Percentiles rank a stretch among this genome's conserved stretches.
phyloP scores from a whole-genome alignment of 53 echinoderm and acorn worm species.

The Actinopyga echinites region DNA sequence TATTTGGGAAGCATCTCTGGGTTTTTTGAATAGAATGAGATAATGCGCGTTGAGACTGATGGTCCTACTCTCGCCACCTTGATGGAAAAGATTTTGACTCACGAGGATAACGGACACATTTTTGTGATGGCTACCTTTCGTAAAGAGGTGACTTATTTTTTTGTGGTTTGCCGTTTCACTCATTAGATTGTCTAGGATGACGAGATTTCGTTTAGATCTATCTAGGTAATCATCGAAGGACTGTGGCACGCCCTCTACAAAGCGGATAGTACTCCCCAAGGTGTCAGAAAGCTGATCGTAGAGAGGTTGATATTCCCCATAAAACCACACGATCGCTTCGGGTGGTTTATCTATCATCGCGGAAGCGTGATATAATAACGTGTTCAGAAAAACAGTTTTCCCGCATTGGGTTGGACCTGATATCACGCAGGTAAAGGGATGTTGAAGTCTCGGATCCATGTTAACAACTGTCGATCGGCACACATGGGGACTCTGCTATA shows the following conservation, averaged over 20 bases:
- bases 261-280: conserved; percentile 39
- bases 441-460: conserved; percentile 29
- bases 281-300: conserved; percentile 55
- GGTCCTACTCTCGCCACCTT: conserved; percentile 72
- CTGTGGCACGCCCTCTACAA: conserved; percentile 67
- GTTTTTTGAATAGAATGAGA: conserved; percentile 76
- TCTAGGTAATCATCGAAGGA: conserved; percentile 57
- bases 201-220: conserved; percentile 39
- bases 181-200: conserved; percentile 78
- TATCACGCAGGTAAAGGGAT: conserved; percentile 36
- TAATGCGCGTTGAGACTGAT: conserved; percentile 79
- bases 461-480: too few relatives aligned
- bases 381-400: conserved; percentile 66
- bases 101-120: conserved; percentile 83
- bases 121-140: conserved; percentile 76
- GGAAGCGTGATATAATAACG: conserved; percentile 38
- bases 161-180: conserved; percentile 53
- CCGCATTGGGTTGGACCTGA: conserved; percentile 65
- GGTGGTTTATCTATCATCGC: conserved; percentile 49
- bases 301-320: conserved; percentile 70
- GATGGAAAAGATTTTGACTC: conserved; percentile 72
- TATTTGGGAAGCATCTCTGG: conserved; percentile 77
- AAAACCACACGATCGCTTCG: conserved; percentile 71
- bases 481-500: too few relatives aligned
- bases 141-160: conserved; percentile 63